Evolutionary conservation across 2,888 invertebrate species (phyloP), one percentile per base, ranked within the genome.

Genomic region (Lasiommata megera): DNA sequence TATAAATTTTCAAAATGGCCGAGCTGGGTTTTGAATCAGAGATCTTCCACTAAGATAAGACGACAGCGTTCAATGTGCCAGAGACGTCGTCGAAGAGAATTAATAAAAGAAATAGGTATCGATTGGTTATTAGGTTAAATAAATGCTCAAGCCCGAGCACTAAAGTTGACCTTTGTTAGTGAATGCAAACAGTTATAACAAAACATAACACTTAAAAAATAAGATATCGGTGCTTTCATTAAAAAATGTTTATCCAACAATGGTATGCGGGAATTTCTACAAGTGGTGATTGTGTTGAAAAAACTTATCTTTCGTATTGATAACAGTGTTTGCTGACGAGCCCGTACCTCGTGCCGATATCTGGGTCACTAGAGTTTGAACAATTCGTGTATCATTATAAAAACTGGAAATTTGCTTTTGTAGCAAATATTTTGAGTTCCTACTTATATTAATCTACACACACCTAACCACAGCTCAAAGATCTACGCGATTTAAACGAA

Each of bases 241-340:
- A 38, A 50, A 23, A 40, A 46, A 31, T 52, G 44, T 62, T 62
- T 62, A 48, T 47, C 48, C 28, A 57, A 28, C 31, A 47, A 57
- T 62, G 38, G 51, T 54, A 52, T 58, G 47, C 37, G 54, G 47
- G 56, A 62, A 62, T 54, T 50, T 59, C 40, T 59, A 36, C 31
- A 36, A 48, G 52, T 51, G 54, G 44, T 53, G 67, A 68, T 65
- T 63, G 64, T 55, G 58, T 58, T 61, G 61, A 58, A 69, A 69
- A 64, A 60, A 69, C 67, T 72, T 74, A 73, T 76, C 73, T 73
- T 68, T 66, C 55, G 55, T 54, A 67, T 67, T 64, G 73, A 75
- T 76, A 72, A 70, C 66, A 68, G 58, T 70, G 70, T 74, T 67
- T 67, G 70, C 62, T 56, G 69, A 71, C 73, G 67, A 57, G 69